These are phyloP conservation scores for Leucosticte australis DNA, from an alignment of 2,113 vertebrate species.

Conservation along the genomic window DNA sequence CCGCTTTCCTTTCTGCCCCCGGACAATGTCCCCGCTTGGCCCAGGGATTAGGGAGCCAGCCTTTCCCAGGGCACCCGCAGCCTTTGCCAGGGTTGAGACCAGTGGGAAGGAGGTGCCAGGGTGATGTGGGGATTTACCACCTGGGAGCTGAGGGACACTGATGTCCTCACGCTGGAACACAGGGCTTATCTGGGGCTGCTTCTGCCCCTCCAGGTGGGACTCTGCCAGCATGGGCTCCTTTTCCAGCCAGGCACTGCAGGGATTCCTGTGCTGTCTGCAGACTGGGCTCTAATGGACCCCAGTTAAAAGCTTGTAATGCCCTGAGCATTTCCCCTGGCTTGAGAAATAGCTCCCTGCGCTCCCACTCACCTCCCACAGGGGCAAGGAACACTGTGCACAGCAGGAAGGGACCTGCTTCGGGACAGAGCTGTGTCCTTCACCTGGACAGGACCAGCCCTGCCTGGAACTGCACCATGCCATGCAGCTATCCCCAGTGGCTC, in stretches of 20 bases:
- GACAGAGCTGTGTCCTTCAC: neutral
- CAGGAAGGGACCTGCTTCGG: rapidly evolving
- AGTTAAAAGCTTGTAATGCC: neutral
- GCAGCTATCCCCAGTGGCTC: neutral
- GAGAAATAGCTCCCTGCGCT: neutral
- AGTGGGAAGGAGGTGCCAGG: slow-evolving; percentile 15
- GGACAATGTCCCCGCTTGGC: slow-evolving; percentile 42
- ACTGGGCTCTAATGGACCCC: rapidly evolving
- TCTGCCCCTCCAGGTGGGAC: neutral
- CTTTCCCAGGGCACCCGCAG: slow-evolving; percentile 49
- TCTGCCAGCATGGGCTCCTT: neutral
- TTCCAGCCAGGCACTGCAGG: neutral
- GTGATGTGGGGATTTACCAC: neutral
- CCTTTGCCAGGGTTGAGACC: slow-evolving; percentile 15
- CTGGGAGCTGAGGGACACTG: neutral
- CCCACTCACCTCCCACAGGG: neutral
- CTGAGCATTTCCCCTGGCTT: neutral
- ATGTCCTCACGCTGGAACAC: neutral
- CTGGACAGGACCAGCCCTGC: neutral
- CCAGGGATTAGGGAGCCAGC: slow-evolving; percentile 55
- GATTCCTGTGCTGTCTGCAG: neutral
- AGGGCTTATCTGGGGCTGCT: neutral
- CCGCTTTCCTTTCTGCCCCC: slow-evolving; percentile 65
- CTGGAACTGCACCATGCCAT: neutral
- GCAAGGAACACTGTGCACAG: rapidly evolving